Conservation (phyloP, 2,797 vertebrate species). For the Rhabdophis nuchalis region DNA sequence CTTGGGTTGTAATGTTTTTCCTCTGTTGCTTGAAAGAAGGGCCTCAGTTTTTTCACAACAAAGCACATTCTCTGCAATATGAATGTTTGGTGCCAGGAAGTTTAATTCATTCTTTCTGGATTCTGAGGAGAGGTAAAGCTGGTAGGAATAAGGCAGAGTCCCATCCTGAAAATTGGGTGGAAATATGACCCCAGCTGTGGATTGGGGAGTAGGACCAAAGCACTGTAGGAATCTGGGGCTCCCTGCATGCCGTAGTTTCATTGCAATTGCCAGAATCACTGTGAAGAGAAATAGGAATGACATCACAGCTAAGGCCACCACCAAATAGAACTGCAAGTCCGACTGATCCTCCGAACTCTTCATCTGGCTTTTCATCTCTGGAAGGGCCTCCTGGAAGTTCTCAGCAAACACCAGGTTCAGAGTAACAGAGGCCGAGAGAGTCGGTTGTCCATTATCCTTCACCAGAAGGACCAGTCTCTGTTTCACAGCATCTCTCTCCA, state of each 20-base stretch:
- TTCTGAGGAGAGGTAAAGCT: constrained; percentile 64
- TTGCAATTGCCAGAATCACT: constrained; percentile 30
- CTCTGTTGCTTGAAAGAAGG: background rate
- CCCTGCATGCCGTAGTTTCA: constrained; percentile 32
- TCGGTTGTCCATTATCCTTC: constrained; percentile 37
- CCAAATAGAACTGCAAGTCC: constrained; percentile 64
- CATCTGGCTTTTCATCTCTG: constrained; percentile 13
- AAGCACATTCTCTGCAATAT: background rate
- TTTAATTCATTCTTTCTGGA: constrained; percentile 52
- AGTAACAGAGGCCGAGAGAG: constrained; percentile 29
- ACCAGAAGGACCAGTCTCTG: constrained; percentile 45
- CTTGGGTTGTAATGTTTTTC: background rate
- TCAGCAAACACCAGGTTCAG: constrained; percentile 20
- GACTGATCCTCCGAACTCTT: background rate
- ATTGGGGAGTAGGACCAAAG: constrained; percentile 37
- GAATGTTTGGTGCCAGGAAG: constrained; percentile 5
- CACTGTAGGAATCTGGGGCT: constrained; percentile 5
- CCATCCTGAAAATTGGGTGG: constrained; percentile 47
- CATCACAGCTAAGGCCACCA: constrained; percentile 69
- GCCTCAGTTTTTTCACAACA: background rate
- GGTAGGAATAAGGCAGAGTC: constrained; percentile 68
- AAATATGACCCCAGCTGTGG: constrained; percentile 24
- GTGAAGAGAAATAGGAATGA: constrained; percentile 67
- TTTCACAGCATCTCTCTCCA: constrained; percentile 36
- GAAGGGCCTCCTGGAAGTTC: constrained; percentile 53